Evolutionary conservation across 1,140 invertebrate genomes (phyloP).

Genomic region (Neocloeon triangulifer): DNA sequence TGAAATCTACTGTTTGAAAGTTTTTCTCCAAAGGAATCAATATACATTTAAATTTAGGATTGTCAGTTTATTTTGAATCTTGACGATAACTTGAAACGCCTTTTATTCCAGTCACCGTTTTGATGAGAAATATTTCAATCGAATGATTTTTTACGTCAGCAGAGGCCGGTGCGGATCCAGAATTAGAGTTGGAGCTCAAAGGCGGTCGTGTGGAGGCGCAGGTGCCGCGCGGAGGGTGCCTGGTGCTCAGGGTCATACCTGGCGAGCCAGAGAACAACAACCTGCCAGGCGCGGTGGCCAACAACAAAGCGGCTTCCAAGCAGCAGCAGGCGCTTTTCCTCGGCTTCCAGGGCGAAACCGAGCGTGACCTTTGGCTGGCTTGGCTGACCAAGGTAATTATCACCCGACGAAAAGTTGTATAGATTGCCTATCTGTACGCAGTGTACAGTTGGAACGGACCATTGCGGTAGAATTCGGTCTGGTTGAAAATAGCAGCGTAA

Average conservation of each 20-base stretch:
- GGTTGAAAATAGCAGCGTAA: no score
- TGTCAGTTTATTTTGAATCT: no score
- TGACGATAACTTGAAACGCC: no score
- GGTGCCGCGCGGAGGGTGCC: constrained; percentile 20
- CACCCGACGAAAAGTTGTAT: not conserved
- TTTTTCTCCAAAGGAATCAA: no score
- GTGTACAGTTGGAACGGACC: no score
- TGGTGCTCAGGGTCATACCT: constrained; percentile 21
- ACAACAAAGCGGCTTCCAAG: constrained; percentile 12
- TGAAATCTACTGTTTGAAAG: no score
- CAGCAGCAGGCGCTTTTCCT: constrained; percentile 21
- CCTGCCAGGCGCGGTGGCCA: constrained; percentile 6
- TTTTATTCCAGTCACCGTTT: no score
- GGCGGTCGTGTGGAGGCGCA: constrained; percentile 17
- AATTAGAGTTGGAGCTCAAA: constrained; percentile 21
- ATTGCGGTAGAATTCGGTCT: no score
- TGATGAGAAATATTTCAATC: constrained; percentile 1
- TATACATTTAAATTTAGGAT: no score
- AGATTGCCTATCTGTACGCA: not conserved
- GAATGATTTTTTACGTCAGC: constrained; percentile 10
- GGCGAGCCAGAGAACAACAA: no score
- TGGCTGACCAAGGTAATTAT: constrained; percentile 32
- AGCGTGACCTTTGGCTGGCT: constrained; percentile 32
- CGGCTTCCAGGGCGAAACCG: constrained; percentile 35
- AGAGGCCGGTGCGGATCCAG: constrained; percentile 16